These are phyloP conservation scores for Solenopsis fugax DNA, from an alignment of 1,140 invertebrate genomes.

Conservation along the genomic window DNA sequence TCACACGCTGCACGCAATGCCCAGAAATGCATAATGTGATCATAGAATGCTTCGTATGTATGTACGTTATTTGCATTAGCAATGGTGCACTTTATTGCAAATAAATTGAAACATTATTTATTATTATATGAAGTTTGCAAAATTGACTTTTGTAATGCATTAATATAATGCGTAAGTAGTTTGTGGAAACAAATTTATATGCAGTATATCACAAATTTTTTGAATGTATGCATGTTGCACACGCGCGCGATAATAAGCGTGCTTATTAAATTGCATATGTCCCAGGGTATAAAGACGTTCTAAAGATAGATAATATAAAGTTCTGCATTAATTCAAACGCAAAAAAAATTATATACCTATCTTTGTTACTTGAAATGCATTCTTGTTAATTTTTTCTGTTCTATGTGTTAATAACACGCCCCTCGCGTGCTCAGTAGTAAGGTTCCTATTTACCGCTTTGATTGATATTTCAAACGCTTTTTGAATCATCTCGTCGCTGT, in stretches of 20 bases:
- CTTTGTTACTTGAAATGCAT: slow-evolving; percentile 69
- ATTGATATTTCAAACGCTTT: slow-evolving; percentile 71
- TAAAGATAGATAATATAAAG: not conserved
- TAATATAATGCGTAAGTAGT: not conserved
- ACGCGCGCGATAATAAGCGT: not conserved
- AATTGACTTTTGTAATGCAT: not conserved
- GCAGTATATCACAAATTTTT: no score
- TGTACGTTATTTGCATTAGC: not conserved
- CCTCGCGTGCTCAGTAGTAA: slow-evolving; percentile 30
- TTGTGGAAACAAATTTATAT: not conserved
- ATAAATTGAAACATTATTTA: not conserved
- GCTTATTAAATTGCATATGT: not conserved
- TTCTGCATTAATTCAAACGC: not conserved
- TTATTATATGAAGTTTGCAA: not conserved
- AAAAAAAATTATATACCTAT: slow-evolving; percentile 58
- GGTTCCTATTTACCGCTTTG: slow-evolving; percentile 69
- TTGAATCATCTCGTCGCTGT: slow-evolving; percentile 67
- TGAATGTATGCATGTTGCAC: not conserved
- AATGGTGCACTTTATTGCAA: not conserved
- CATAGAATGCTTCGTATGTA: not conserved
- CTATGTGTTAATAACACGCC: slow-evolving; percentile 54
- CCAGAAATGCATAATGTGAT: slow-evolving; percentile 53
- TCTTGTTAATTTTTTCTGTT: slow-evolving; percentile 47
- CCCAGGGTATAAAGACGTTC: not conserved
- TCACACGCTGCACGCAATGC: slow-evolving; percentile 87